A percentile compares a stretch with the other conserved stretches of the same genome.
Conservation (phyloP, 2,888 invertebrate species). For the Sceliomorpha sp. region DNA sequence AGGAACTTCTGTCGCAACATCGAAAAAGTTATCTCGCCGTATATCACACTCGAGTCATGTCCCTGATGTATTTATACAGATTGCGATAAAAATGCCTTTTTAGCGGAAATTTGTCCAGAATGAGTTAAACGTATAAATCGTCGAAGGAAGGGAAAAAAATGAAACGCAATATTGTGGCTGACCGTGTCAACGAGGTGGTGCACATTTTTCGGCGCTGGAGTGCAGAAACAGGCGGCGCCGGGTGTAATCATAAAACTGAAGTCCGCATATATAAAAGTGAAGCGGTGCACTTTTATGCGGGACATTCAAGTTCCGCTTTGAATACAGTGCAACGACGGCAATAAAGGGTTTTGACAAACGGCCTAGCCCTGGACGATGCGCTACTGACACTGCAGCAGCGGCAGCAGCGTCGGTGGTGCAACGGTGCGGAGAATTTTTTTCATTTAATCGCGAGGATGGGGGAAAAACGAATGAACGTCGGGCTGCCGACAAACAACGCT, state of each 20-base stretch:
- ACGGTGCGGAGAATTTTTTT: slow-evolving; percentile 56
- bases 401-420: no score
- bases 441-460: slow-evolving; percentile 65
- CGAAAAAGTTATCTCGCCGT: slow-evolving; percentile 35
- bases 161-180: slow-evolving; percentile 49
- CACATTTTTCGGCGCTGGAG: slow-evolving; percentile 49
- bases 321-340: slow-evolving; percentile 72
- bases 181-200: slow-evolving; percentile 36
- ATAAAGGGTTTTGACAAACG: slow-evolving; percentile 79
- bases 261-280: slow-evolving; percentile 59
- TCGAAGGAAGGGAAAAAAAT: slow-evolving; percentile 26
- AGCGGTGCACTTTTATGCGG: slow-evolving; percentile 58
- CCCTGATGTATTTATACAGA: slow-evolving; percentile 45
- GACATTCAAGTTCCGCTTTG: slow-evolving; percentile 67
- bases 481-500: slow-evolving; percentile 61
- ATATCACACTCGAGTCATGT: slow-evolving; percentile 32
- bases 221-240: slow-evolving; percentile 53
- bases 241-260: slow-evolving; percentile 58
- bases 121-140: slow-evolving; percentile 48
- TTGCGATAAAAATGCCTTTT: slow-evolving; percentile 42
- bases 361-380: slow-evolving; percentile 57
- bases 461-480: slow-evolving; percentile 69
- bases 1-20: slow-evolving; percentile 45
- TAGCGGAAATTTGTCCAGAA: slow-evolving; percentile 18
- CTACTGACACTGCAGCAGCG: slow-evolving; percentile 55